Evolutionary conservation across 2,888 invertebrate species (phyloP), one percentile per base, ranked within the genome.

Genomic region (Zaprionus lineosus): DNA sequence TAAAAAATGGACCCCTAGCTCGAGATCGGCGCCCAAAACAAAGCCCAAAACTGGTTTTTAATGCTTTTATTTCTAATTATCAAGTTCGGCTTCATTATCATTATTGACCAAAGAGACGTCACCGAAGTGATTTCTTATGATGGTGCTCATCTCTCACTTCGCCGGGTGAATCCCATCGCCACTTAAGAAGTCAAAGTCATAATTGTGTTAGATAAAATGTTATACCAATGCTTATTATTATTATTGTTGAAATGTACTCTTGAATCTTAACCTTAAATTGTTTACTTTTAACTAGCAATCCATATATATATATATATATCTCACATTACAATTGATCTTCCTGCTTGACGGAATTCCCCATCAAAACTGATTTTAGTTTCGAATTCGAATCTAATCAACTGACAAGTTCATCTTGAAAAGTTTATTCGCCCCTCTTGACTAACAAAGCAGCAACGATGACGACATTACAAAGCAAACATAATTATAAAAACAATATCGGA

Each of bases 381-480:
- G 31, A 9, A n/a, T n/a, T n/a, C 39, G 72, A 57, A 65, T 77
- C 62, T 78, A 60, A 44, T 63, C 66, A 63, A 47, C 39, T 51
- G 59, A 73, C 70, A 68, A 64, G 82, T 72, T 84, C 47, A 77
- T 67, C 84, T 84, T 84, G 84, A 76, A 74, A 68, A 84, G 82
- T 82, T 82, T 82, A 79, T 84, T 84, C 79, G 65, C 84, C 84
- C 52, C 26, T 44, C 41, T 52, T 26, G 55, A 43, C 47, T 26
- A 26, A 15, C 26, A 60, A 63, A 75, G 79, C 76, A 67, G 83
- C 83, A 79, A 64, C 21, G 50, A 60, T 78, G 70, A 55, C 79
- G 79, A 39, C 61, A 72, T 75, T 68, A 55, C 11, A 70, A 64
- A 69, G n/a, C 26, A 48, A 62, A 40, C 9, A 60, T 55, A 55